Evolutionary conservation across 2,797 vertebrate species (phyloP).

Genomic region (Lerista edwardsae): DNA sequence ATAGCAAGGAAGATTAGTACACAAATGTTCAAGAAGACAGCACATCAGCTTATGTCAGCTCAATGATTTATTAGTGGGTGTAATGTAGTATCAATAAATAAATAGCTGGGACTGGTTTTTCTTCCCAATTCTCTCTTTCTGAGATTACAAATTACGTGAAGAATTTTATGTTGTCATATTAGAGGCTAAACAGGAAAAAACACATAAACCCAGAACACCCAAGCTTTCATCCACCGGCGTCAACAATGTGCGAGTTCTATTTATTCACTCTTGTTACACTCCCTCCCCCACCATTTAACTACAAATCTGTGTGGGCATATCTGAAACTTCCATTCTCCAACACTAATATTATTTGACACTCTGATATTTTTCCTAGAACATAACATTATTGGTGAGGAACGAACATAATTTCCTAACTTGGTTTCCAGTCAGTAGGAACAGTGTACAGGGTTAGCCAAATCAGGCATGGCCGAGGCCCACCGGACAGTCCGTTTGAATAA

Average conservation of each 20-base stretch:
- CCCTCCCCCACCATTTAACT: neutral
- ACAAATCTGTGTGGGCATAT: neutral
- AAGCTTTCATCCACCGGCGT: neutral
- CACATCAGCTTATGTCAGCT: neutral
- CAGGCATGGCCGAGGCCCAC: too few relatives aligned
- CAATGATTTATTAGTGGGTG: constrained; percentile 22
- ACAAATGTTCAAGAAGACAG: neutral
- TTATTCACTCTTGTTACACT: neutral
- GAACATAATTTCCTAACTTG: neutral
- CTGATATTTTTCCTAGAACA: neutral
- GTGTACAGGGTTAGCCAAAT: too few relatives aligned
- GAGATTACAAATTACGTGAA: constrained; percentile 18
- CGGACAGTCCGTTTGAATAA: too few relatives aligned
- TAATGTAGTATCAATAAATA: constrained; percentile 3
- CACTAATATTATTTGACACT: neutral
- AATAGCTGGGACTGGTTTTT: neutral
- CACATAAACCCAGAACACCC: neutral
- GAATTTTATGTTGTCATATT: neutral
- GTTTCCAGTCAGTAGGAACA: neutral
- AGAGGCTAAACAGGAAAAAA: constrained; percentile 6
- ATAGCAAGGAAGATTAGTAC: neutral
- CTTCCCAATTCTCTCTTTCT: neutral
- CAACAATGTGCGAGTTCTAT: neutral
- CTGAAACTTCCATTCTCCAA: neutral
- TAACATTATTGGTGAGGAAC: neutral